Percentiles rank a stretch among this genome's conserved stretches.
Evolutionary conservation across 2,797 vertebrate genomes (phyloP).

Genomic region (Chiloscyllium punctatum): DNA sequence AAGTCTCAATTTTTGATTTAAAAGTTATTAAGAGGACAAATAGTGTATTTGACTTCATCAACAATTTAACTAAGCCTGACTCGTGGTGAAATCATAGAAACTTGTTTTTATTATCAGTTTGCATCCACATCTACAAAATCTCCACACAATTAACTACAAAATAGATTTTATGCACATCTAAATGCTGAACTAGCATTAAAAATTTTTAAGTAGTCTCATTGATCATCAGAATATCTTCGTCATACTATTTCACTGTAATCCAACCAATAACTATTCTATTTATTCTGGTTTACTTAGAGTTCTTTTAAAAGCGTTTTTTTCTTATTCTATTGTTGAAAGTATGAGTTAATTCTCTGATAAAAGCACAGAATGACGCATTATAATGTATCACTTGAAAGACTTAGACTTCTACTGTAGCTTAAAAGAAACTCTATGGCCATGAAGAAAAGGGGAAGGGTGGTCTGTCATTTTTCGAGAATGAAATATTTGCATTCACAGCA

Average conservation of each 20-base stretch:
- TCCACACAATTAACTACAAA: not conserved
- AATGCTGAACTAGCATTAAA: not conserved
- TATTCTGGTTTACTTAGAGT: not conserved
- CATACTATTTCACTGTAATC: not conserved
- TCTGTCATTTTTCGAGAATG: slow-evolving; percentile 40
- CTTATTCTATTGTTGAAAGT: not conserved
- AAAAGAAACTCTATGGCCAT: not conserved
- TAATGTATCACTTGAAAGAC: not conserved
- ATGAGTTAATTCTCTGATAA: not conserved
- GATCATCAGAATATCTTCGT: not conserved
- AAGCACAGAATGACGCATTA: not conserved
- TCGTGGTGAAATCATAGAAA: not conserved
- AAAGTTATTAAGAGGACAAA: not conserved
- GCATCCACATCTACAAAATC: not conserved
- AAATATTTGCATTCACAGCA: slow-evolving; percentile 44
- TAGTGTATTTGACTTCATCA: not conserved
- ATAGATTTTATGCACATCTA: not conserved
- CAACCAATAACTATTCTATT: not conserved
- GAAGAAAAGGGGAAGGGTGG: slow-evolving; percentile 6
- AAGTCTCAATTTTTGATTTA: not conserved
- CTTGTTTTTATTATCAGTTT: not conserved
- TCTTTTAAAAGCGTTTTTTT: slow-evolving; percentile 4
- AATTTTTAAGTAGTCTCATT: not conserved
- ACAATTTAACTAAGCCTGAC: not conserved
- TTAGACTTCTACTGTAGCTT: not conserved